Evolutionary conservation across 2,797 vertebrate genomes (phyloP).

Genomic region (Harpagifer antarcticus): DNA sequence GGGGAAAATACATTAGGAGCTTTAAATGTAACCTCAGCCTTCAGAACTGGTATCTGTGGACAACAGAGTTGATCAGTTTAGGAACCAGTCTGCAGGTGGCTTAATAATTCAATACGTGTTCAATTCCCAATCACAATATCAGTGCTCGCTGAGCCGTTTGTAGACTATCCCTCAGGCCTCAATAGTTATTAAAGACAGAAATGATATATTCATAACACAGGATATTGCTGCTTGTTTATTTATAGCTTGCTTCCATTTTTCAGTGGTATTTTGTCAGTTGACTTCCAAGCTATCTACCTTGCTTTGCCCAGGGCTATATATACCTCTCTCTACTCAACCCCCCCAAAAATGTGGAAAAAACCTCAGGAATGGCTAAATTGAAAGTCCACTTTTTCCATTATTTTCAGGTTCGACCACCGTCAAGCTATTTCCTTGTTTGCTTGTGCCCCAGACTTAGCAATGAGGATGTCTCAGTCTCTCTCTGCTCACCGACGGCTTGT

Average conservation of each 20-base stretch:
- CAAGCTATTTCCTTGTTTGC: constrained; percentile 79
- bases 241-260: constrained; percentile 92
- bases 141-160: constrained; percentile 88
- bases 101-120: constrained; percentile 87
- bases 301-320: constrained; percentile 85
- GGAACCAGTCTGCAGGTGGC: constrained; percentile 69
- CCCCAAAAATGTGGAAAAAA: constrained; percentile 29
- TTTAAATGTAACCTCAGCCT: constrained; percentile 41
- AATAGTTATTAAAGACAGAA: constrained; percentile 93
- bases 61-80: constrained; percentile 55
- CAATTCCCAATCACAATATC: constrained; percentile 85
- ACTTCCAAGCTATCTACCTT: constrained; percentile 89
- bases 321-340: constrained; percentile 26
- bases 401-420: constrained; percentile 85
- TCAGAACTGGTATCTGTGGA: constrained; percentile 49
- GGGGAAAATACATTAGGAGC: constrained; percentile 1
- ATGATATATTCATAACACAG: constrained; percentile 96
- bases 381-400: constrained; percentile 87
- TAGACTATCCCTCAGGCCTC: constrained; percentile 88
- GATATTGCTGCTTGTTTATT: constrained; percentile 98
- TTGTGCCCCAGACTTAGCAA: constrained; percentile 73
- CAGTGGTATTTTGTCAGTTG: constrained; percentile 90
- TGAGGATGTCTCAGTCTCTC: constrained; percentile 71
- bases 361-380: constrained; percentile 85
- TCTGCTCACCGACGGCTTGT: constrained; percentile 55